phyloP scores from a whole-genome alignment of 2,797 vertebrate species.

The Diplodus puntazzo region DNA sequence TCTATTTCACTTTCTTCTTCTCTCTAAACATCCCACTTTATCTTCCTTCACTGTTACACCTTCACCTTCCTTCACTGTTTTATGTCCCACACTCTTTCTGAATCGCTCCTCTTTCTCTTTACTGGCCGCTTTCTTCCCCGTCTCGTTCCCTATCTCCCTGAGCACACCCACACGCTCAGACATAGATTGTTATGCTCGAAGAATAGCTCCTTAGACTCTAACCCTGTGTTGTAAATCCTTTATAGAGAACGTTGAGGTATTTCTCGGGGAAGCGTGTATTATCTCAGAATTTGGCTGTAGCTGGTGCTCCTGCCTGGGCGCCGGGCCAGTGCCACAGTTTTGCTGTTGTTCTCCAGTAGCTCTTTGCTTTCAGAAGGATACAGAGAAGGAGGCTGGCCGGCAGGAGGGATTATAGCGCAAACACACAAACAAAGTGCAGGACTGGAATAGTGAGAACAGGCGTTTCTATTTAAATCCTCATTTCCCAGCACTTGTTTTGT shows the following conservation, averaged over 20 bases:
- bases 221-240: conserved; percentile 65
- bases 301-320: conserved; percentile 58
- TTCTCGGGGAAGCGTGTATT: conserved; percentile 58
- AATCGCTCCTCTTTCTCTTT: conserved; percentile 10
- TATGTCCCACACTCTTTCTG: conserved; percentile 31
- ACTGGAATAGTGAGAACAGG: conserved; percentile 14
- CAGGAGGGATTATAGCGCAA: conserved; percentile 59
- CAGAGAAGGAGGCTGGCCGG: conserved; percentile 35
- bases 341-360: conserved; percentile 43
- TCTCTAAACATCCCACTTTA: conserved; percentile 34
- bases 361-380: conserved; percentile 35
- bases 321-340: conserved; percentile 52
- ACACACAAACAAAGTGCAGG: conserved; percentile 35
- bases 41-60: conserved; percentile 34
- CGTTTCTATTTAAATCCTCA: conserved; percentile 32
- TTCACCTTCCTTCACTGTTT: conserved; percentile 46
- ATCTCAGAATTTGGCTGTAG: conserved; percentile 59
- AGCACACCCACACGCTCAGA: conserved; percentile 62
- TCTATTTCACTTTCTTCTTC: conserved; percentile 36
- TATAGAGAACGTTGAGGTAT: conserved; percentile 57
- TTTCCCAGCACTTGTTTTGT: conserved; percentile 26
- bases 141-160: conserved; percentile 53
- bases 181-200: conserved; percentile 58
- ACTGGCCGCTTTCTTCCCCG: not conserved
- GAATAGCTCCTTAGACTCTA: conserved; percentile 55